Evolutionary conservation across 2,888 invertebrate species (phyloP), one percentile per base, ranked within the genome.

Genomic region (Philereme transversata): DNA sequence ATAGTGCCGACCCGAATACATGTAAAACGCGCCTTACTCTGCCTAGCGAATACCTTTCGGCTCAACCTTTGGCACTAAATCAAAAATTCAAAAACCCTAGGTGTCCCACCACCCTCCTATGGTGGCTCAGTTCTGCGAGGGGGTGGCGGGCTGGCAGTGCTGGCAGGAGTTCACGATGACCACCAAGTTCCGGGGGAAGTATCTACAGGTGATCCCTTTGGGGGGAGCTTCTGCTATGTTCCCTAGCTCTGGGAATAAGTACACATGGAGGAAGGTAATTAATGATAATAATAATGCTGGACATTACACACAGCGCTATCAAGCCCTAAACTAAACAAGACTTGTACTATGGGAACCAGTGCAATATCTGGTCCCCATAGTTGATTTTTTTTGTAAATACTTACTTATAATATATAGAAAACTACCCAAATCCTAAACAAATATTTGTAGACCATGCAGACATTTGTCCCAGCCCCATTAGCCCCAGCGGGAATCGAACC

Each of bases 81-180:
- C 41, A 41, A 51, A 57, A 81, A 74, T 68, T 69, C 59, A 68
- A 51, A 61, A 55, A 55, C 60, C 46, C 38, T 72, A 91, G 91
- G 97, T 99, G 33, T 99, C 99, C 9, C 99, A 99, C 93, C 99
- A 99, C 92, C 99, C 99, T 9, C 99, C 99, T 7, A 98, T 99
- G 94, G 96, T 98, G 69, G 99, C 99, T 41, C 97, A 98, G 86
- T 96, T 96, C 90, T 97, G 98, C 83, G 98, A 99, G 88, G 98
- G 99, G 9, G 90, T 92, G 68, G 92, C 93, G 60, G 95, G 95
- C 45, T 99, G 99, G 99, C 94, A 94, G 70, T 97, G 97, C 86
- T 99, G 98, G 98, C 99, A 99, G 90, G 99, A 99, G 92, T 99
- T 99, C 92, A 98, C 99, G 49, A 99, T 99, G 99, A 97, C 98